Percentiles rank a stretch among this genome's conserved stretches.
Evolutionary conservation across 2,113 vertebrate genomes (phyloP).

Genomic region (Cephalopterus ornatus): DNA sequence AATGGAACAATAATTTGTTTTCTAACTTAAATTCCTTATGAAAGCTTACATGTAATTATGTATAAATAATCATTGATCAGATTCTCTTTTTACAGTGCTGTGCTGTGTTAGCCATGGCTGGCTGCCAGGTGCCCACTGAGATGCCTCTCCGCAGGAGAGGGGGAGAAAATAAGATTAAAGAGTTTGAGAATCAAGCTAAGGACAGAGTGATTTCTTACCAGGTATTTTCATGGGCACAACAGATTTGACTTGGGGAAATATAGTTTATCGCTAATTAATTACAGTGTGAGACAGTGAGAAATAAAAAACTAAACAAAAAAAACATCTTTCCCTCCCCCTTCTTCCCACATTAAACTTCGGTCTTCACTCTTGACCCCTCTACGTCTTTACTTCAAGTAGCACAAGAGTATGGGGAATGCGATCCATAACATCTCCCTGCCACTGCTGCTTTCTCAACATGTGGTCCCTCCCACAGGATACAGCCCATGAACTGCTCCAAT

Average conservation of each 20-base stretch:
- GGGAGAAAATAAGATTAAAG: not conserved
- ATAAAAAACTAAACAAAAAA: not conserved
- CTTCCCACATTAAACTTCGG: not conserved
- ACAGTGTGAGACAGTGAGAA: not conserved
- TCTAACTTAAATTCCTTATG: not conserved
- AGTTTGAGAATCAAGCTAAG: not conserved
- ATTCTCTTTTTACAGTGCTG: not conserved
- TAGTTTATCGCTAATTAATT: not conserved
- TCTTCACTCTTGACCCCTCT: not conserved
- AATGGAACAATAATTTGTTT: not conserved
- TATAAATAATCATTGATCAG: not conserved
- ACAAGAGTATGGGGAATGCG: not conserved
- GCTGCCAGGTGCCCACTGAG: not conserved
- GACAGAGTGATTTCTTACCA: not conserved
- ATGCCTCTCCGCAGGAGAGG: not conserved
- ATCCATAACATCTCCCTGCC: not conserved
- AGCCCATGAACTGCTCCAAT: not conserved
- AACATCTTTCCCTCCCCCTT: fast-evolving
- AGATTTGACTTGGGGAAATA: not conserved
- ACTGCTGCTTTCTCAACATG: not conserved
- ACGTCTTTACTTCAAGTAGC: not conserved
- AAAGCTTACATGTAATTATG: not conserved
- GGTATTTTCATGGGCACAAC: not conserved
- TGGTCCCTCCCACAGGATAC: not conserved
- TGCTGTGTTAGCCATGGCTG: not conserved